phyloP scores from a whole-genome alignment of 2,888 invertebrate genomes.

The Torymus texanus region DNA sequence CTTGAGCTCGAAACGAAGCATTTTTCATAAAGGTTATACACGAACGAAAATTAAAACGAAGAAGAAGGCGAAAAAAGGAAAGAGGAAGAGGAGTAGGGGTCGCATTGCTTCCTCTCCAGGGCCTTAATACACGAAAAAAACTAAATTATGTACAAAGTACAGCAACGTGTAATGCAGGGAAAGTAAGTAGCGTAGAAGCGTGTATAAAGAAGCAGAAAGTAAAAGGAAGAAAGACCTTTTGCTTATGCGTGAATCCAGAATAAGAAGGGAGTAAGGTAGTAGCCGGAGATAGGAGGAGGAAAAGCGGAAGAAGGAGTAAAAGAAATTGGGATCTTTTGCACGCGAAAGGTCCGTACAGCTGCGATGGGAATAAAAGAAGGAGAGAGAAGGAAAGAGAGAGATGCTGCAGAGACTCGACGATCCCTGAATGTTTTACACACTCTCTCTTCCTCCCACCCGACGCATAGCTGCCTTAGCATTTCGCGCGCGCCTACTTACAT shows the following conservation, averaged over 20 bases:
- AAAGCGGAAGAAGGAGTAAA: constrained; percentile 8
- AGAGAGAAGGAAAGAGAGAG: too few species aligned
- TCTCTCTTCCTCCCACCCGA: not conserved
- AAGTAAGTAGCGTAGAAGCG: too few species aligned
- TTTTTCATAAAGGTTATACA: constrained; percentile 7
- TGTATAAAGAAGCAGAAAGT: constrained; percentile 7
- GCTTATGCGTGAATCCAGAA: constrained; percentile 28
- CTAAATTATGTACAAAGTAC: too few species aligned
- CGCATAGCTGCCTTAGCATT: not conserved
- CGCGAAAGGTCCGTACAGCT: constrained; percentile 8
- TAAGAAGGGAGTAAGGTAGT: constrained; percentile 21
- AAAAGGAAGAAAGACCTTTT: constrained; percentile 23
- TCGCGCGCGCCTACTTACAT: constrained; percentile 13
- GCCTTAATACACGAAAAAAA: too few species aligned
- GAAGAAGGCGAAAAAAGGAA: too few species aligned
- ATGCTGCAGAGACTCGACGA: not conserved
- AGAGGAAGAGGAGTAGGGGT: too few species aligned
- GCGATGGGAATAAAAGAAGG: constrained; percentile 10
- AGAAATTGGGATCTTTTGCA: constrained; percentile 40
- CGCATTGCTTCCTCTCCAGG: too few species aligned
- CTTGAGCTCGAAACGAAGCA: not conserved
- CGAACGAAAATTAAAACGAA: not conserved
- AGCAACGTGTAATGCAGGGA: too few species aligned
- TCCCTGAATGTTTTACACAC: constrained; percentile 9
- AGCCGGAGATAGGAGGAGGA: not conserved